Evolutionary conservation across 2,888 invertebrate species (phyloP), one percentile per base, ranked within the genome.

Genomic region (Brenthis daphne): DNA sequence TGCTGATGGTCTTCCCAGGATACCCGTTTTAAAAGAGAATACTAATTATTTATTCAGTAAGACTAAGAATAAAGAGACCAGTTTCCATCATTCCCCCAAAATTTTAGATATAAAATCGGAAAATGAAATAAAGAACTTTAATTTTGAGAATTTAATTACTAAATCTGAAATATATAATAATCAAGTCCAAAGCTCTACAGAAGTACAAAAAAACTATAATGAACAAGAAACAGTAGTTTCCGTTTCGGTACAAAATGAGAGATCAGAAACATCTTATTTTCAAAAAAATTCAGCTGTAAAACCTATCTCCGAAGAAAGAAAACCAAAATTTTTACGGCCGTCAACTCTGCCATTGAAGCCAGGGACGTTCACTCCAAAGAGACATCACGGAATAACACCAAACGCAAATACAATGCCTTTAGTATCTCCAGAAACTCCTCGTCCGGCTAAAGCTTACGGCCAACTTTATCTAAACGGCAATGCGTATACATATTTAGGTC

Each of bases 391-490:
- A 0, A 95, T 96, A 58, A 97, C 97, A 0, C 96, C 97, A 1
- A 96, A 96, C 67, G 95, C 96, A 60, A 96, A 96, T 80, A 97
- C 97, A 64, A 93, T 97, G 88, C 96, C 97, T 12, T 89, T 98
- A 64, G 96, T 98, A 61, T 98, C 97, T 72, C 98, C 98, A 0
- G 98, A 98, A 87, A 98, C 98, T 0, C 98, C 98, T 12, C 93
- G 98, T 16, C 97, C 97, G 1, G 96, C 96, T 54, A 98, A 98
- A 84, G 96, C 97, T 47, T 98, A 97, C 82, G 96, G 97, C 56
- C 98, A 98, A 85, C 94, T 98, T 69, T 97, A 97, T 87, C 92
- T 98, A 71, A 97, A 98, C 83, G 98, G 98, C 50, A 97, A 97
- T 82, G 97, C 98, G 54, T 98, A 98, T 85, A 98, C 98, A 57